These are phyloP conservation scores for Heliconius erato DNA, from an alignment of 2,888 invertebrate species.

Conservation along the genomic window DNA sequence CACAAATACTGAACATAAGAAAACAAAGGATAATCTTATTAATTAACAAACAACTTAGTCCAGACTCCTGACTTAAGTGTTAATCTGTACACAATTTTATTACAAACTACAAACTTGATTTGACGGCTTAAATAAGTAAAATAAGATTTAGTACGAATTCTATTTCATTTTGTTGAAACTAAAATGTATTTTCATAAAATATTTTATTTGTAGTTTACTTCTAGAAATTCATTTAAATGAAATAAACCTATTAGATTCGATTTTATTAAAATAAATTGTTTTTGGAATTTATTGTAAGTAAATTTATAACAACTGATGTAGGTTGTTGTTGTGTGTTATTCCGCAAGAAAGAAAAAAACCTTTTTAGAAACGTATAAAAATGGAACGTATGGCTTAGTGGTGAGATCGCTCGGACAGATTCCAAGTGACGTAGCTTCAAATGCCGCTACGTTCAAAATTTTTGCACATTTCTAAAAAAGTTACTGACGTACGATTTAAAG, in stretches of 20 bases:
- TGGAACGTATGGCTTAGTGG: too few relatives aligned
- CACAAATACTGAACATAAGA: background rate
- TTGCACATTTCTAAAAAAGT: too few relatives aligned
- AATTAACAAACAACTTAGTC: constrained; percentile 11
- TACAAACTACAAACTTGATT: constrained; percentile 13
- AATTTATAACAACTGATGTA: background rate
- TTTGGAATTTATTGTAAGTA: background rate
- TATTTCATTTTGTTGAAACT: background rate
- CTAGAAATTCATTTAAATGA: background rate
- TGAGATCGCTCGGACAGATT: too few relatives aligned
- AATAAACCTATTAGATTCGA: background rate
- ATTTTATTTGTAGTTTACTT: background rate
- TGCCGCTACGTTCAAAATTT: too few relatives aligned
- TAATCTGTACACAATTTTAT: constrained; percentile 13
- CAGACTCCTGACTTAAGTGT: constrained; percentile 16
- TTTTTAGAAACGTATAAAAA: too few relatives aligned
- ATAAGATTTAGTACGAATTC: background rate
- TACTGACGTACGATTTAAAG: background rate
- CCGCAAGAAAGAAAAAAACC: too few relatives aligned
- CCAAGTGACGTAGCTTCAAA: too few relatives aligned
- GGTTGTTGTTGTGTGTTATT: too few relatives aligned
- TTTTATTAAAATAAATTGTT: background rate
- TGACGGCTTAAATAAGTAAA: background rate
- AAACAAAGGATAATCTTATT: constrained; percentile 3
- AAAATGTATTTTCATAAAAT: background rate